Base-by-base conservation (phyloP, 2,888 invertebrate genomes). In the Creontiades dilutus region DNA sequence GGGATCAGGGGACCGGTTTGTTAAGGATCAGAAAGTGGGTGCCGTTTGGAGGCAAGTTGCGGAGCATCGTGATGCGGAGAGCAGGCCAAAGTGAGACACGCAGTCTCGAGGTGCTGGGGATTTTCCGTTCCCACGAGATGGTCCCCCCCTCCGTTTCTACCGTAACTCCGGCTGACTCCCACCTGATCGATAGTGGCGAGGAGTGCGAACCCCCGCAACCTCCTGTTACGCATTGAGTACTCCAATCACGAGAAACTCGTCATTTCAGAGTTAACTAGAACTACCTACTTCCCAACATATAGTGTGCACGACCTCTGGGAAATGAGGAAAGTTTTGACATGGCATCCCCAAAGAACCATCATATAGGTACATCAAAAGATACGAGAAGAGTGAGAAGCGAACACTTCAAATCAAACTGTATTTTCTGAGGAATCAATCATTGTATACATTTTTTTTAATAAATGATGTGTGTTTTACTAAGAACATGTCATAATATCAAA, bases 71-170 rank as follows among this genome's bases (percentile, higher is more conserved):
- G 68, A 0, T 78, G 78, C 52, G 52, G n/a, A 52, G 52, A 52
- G 82, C 47, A 13, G 82, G 76, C 76, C 19, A 27, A 23, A 28
- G 57, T 47, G 88, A 88, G 88, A 88, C 88, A 88, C 88, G 88
- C 88, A 88, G 88, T 88, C 88, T 88, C 80, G 80, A 4, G n/a
- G 78, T 52, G 19, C 86, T 68, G 88, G 88, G 88, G 55, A 88
- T 88, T 88, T 88, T 88, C 88, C 88, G 52, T 88, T 88, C 88
- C 88, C 88, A 78, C 78, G 80, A 86, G 75, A 68, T 48, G 75
- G 37, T 16, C 76, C 68, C 86, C 48, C 52, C 28, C 46, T 46
- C 78, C 11, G 75, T 68, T 19, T 52, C 52, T 52, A 14, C 3
- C 61, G 57, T 13, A 76, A 13, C n/a, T 28, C 75, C 75, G 4